phyloP scores from a whole-genome alignment of 2,888 invertebrate species.

The Stenchaetothrips biformis region DNA sequence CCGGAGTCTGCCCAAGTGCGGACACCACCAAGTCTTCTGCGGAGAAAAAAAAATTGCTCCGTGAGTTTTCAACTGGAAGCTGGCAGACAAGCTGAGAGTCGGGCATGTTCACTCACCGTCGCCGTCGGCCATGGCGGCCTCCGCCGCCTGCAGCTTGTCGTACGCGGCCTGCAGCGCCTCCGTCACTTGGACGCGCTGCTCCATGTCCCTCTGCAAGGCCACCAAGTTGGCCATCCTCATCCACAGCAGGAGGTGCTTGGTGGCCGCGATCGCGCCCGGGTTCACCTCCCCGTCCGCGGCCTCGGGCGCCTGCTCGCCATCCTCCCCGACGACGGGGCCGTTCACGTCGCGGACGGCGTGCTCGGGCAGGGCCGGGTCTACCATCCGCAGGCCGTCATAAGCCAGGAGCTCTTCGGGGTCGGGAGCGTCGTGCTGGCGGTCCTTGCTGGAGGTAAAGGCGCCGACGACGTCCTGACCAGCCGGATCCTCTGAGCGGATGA shows the following conservation, averaged over 20 bases:
- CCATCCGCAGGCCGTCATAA: background rate
- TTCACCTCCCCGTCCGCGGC: background rate
- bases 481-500: background rate
- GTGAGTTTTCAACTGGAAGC: background rate
- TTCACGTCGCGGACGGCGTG: background rate
- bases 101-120: too few species aligned
- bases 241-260: background rate
- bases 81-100: background rate
- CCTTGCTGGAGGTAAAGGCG: background rate
- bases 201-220: background rate
- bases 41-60: background rate
- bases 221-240: background rate
- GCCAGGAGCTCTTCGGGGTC: background rate
- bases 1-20: background rate
- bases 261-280: background rate
- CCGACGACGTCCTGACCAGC: background rate
- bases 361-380: background rate
- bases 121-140: background rate
- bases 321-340: background rate
- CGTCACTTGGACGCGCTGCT: background rate
- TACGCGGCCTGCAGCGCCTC: background rate
- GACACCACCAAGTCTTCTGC: background rate
- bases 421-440: background rate
- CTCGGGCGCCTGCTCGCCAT: background rate
- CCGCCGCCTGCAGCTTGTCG: background rate